These are phyloP conservation scores for Eupithecia vulgata DNA, from an alignment of 2,888 invertebrate genomes.

Conservation along the genomic window DNA sequence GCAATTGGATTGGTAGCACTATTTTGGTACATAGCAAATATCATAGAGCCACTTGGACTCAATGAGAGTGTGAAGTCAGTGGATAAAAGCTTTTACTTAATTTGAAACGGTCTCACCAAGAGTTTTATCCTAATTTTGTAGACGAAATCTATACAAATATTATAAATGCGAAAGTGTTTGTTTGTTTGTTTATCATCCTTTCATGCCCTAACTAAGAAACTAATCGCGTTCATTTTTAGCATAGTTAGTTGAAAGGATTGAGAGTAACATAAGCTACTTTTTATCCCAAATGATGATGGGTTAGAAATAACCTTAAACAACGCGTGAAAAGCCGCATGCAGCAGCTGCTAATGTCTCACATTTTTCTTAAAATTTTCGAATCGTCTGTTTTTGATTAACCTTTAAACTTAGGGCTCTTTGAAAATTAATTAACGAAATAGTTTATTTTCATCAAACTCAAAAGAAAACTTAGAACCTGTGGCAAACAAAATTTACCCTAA, in stretches of 20 bases:
- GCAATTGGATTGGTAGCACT: slow-evolving; percentile 26
- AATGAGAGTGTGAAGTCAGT: neutral
- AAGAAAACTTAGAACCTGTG: slow-evolving; percentile 52
- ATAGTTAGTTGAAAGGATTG: too few species aligned
- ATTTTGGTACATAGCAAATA: slow-evolving; percentile 40
- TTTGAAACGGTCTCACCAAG: neutral
- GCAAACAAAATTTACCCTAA: slow-evolving; percentile 60
- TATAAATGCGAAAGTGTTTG: too few species aligned
- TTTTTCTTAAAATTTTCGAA: neutral
- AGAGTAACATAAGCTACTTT: too few species aligned
- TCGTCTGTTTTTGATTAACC: neutral
- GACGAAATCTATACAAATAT: neutral
- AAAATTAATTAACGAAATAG: slow-evolving; percentile 41
- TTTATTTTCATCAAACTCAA: slow-evolving; percentile 45
- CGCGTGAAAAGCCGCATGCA: too few species aligned
- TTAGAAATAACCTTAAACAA: too few species aligned
- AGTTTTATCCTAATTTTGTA: neutral
- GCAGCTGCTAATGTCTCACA: too few species aligned
- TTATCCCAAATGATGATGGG: too few species aligned
- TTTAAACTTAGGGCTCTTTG: slow-evolving; percentile 8
- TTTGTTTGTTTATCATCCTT: too few species aligned
- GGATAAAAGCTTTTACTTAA: neutral
- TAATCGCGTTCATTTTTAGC: too few species aligned
- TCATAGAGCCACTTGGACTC: neutral
- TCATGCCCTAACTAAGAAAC: too few species aligned